Evolutionary conservation across 2,113 vertebrate genomes (phyloP), one percentile per base, ranked within the genome.

Genomic region (Lophotis ruficrista): DNA sequence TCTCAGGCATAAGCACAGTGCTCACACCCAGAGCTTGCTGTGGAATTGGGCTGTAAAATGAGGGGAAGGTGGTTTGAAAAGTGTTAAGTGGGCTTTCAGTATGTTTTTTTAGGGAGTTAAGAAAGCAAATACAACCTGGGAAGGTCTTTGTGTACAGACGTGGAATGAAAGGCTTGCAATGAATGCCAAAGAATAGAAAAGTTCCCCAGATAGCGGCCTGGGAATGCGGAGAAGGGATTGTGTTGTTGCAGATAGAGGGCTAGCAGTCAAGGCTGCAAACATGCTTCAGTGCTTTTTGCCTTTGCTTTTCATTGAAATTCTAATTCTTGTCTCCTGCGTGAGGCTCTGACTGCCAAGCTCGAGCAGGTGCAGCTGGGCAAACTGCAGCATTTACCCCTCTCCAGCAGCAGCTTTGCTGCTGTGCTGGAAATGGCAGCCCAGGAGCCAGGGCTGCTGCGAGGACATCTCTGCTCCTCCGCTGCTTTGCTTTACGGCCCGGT

Each of bases 331-430:
- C 35, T 69, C 12, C 17, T 53, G 1, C 0, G 2, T 71, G 41
- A 87, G 23, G 11, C 16, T 91, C 30, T 0, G 0, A 5, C 57
- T 73, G 37, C 43, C 56, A 41, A 7, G 15, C 6, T 15, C 0
- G 0, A 61, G 50, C 16, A 38, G 73, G 56, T 82, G 66, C 43
- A 9, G 2, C 30, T 33, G n/a, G 24, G 7, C 27, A 69, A 69
- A 28, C 31, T 47, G 68, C 24, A 66, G 35, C 43, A 5, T 48
- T 64, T 88, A 14, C 43, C 21, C 28, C 18, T 35, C 5, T 21
- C 20, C 2, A 1, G 68, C 41, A 50, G 69, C 24, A 48, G 20
- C 38, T 82, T 51, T 71, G 9, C 14, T 35, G 14, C 27, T 8
- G 4, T 16, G 5, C 6, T 33, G 45, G 48, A 60, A 62, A 17